Evolutionary conservation across 2,888 invertebrate genomes (phyloP).

Genomic region (Rotaria socialis): DNA sequence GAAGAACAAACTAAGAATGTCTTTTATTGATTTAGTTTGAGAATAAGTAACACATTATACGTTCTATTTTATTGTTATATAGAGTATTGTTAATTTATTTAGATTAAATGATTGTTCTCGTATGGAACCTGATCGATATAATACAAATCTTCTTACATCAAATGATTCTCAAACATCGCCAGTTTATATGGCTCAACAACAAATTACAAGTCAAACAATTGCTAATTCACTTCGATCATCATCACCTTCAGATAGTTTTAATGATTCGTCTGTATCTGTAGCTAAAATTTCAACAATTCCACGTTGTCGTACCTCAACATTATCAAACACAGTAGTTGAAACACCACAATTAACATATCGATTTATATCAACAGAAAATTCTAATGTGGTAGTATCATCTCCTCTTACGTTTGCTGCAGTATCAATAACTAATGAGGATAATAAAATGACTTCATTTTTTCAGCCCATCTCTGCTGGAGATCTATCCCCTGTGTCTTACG

Average conservation of each 20-base stretch:
- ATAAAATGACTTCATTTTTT: constrained; percentile 14
- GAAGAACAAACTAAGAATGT: too few species aligned
- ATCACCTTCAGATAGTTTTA: background rate
- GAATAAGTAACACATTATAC: too few species aligned
- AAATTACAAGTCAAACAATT: background rate
- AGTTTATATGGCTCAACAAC: background rate
- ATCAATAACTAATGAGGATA: background rate
- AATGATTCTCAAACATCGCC: background rate
- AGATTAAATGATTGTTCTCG: background rate
- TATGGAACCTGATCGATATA: background rate
- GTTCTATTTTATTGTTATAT: too few species aligned
- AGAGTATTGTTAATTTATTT: background rate
- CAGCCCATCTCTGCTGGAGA: background rate
- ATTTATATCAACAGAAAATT: background rate
- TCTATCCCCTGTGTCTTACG: background rate
- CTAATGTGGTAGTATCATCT: background rate
- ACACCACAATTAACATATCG: background rate
- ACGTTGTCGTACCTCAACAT: background rate
- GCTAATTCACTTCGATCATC: background rate
- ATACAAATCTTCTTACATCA: background rate
- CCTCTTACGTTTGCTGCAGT: background rate
- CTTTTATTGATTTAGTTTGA: too few species aligned
- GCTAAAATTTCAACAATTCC: constrained; percentile 6
- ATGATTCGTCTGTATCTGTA: background rate
- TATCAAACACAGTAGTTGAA: background rate